Evolutionary conservation across 2,888 invertebrate species (phyloP).

Genomic region (Sicus ferrugineus): DNA sequence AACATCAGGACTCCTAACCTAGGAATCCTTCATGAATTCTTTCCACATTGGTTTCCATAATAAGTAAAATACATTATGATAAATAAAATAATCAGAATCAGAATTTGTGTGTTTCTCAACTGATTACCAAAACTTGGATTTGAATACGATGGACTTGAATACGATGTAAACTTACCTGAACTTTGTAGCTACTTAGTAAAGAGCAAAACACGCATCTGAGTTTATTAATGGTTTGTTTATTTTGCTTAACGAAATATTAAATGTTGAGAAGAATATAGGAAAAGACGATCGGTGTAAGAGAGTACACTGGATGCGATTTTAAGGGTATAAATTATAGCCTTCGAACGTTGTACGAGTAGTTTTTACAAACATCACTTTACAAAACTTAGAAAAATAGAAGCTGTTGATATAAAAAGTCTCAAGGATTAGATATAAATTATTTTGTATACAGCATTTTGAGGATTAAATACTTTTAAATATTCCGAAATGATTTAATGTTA

Average conservation of each 20-base stretch:
- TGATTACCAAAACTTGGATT: no score
- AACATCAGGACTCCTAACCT: no score
- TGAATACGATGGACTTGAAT: no score
- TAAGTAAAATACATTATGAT: no score
- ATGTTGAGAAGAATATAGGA: conserved; percentile 1
- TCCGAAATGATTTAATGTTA: no score
- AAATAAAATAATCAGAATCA: no score
- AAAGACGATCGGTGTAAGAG: neutral
- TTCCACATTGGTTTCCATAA: no score
- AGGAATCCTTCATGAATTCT: no score
- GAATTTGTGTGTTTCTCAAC: no score
- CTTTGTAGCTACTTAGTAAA: no score
- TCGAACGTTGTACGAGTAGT: neutral
- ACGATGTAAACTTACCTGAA: no score
- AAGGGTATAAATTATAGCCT: conserved; percentile 16
- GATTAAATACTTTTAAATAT: no score
- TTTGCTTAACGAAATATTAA: conserved; percentile 18
- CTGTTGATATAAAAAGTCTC: neutral
- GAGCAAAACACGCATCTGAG: neutral
- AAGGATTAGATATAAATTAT: neutral
- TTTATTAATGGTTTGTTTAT: conserved; percentile 23
- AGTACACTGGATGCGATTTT: neutral
- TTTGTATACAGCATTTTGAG: conserved; percentile 2
- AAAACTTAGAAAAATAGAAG: neutral
- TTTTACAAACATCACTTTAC: neutral